Evolutionary conservation across 2,888 invertebrate species (phyloP), one percentile per base, ranked within the genome.

Genomic region (Resseliella maxima): DNA sequence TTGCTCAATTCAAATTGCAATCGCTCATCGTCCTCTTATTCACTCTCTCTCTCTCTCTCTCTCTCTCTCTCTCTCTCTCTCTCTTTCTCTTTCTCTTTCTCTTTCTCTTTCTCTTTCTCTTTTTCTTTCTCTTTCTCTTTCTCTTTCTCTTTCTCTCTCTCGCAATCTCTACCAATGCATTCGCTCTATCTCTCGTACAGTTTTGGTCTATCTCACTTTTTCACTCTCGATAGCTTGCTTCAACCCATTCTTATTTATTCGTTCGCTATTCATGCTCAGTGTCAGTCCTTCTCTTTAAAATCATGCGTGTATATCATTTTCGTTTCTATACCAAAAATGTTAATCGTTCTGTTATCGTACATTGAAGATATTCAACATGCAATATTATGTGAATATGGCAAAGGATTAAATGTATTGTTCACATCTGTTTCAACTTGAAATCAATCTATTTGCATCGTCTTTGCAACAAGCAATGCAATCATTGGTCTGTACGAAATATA

Each of bases 371-470:
- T 5, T 41, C 6, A 8, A 12, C 12, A 12, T 41, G 41, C 12
- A 12, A 15, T 72, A 72, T 72, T 72, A 72, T 72, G 72, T 72
- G 72, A 72, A 72, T 35, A 31, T 72, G 31, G 5, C 72, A 72
- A 72, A 72, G 31, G 72, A 72, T 72, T 72, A 72, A 15, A 35
- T 59, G 24, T 15, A 31, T 72, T 72, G 72, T 72, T 72, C 72
- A 72, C 72, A 72, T 72, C 72, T 72, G 72, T 72, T 72, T 72
- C 72, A 72, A 72, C 72, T 72, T 35, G 72, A 72, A 72, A 72
- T 72, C 72, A 72, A 72, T 72, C 72, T 72, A 72, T 72, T 72
- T 72, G 72, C 72, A 31, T 59, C 24, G 5, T 6, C n/a, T 15
- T 50, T 24, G 24, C 31, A n/a, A n/a, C 72, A 31, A 31, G 72